These are phyloP conservation scores for Elaeidobius kamerunicus DNA, from an alignment of 2,888 invertebrate genomes.

Conservation along the genomic window DNA sequence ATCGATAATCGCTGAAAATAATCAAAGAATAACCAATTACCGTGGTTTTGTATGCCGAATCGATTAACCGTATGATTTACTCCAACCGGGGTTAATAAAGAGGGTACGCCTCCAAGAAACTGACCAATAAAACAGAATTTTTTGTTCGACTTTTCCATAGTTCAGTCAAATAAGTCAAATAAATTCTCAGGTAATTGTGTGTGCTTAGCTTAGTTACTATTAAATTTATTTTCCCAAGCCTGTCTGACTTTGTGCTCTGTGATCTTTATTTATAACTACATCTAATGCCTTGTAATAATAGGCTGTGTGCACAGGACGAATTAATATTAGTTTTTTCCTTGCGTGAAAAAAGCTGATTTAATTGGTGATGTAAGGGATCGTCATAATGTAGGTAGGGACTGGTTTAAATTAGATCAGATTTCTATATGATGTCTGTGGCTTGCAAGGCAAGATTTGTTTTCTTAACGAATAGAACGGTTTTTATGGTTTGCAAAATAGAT, in stretches of 20 bases:
- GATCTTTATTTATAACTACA: conserved; percentile 11
- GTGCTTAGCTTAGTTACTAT: conserved; percentile 8
- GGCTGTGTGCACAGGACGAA: conserved; percentile 4
- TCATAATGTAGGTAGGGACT: too few relatives aligned
- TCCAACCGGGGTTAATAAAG: conserved; percentile 5
- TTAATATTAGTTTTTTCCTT: conserved; percentile 2
- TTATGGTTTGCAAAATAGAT: too few relatives aligned
- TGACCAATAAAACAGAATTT: conserved; percentile 8
- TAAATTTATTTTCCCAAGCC: conserved; percentile 16
- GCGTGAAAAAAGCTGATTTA: background rate
- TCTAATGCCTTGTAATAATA: conserved; percentile 6
- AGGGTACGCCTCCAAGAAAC: conserved; percentile 4
- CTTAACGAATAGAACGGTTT: too few relatives aligned
- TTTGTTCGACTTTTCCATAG: conserved; percentile 10
- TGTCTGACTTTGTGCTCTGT: conserved; percentile 11
- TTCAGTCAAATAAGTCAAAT: conserved; percentile 12
- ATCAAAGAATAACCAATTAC: conserved; percentile 9
- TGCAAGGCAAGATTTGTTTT: too few relatives aligned
- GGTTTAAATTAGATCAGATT: too few relatives aligned
- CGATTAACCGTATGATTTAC: conserved; percentile 15
- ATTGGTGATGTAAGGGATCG: background rate
- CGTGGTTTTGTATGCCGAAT: conserved; percentile 12
- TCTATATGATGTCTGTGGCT: too few relatives aligned
- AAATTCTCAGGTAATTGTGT: conserved; percentile 13
- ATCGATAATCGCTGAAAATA: conserved; percentile 3